Base-by-base conservation (phyloP, 1,140 invertebrate species). In the Drosophila nigromelanica region DNA sequence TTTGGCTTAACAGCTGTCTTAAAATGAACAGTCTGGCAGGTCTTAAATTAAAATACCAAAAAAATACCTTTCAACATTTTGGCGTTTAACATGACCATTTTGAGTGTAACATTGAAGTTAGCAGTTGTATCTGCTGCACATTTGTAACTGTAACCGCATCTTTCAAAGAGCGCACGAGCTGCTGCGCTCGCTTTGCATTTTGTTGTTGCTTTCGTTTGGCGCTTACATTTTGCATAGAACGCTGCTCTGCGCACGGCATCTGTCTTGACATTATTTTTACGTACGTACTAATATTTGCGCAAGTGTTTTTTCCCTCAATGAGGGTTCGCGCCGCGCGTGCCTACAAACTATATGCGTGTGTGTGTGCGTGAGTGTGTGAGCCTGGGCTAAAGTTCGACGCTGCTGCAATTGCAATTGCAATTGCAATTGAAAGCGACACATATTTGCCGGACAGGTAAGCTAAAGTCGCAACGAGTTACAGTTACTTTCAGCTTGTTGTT, bases 361-460 rank as follows among this genome's bases (percentile, higher is more conserved):
- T 21, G 15, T 40, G 51, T 39, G 35, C 24, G 18, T 51, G 37
- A 52, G 47, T 55, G 40, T 63, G 47, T 62, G 42, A 64, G 74
- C 61, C 78, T 72, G 78, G 79, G 58, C 80, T 79, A 52, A 79
- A 83, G 66, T 79, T 82, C 76, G 60, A 52, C 27, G 51, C 39
- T 39, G 42, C 21, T 43, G 27, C 14, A 39, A 48, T 64, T 69
- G 70, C 14, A 39, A 48, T 64, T 69, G 70, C 50, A 64, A 69
- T 59, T 71, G 54, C 71, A 70, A 87, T 87, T 86, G 78, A 82
- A 87, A 86, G 82, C 83, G 78, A 76, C 75, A 81, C 56, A 78
- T 61, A 67, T 77, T 59, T 59, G 62, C 72, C 59, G 62, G 21
- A 78, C 81, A 75, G 73, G 82, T 81, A 76, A 64, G 59, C 30